Conservation (phyloP, 2,113 vertebrate genomes). For the Chrysemys picta region DNA sequence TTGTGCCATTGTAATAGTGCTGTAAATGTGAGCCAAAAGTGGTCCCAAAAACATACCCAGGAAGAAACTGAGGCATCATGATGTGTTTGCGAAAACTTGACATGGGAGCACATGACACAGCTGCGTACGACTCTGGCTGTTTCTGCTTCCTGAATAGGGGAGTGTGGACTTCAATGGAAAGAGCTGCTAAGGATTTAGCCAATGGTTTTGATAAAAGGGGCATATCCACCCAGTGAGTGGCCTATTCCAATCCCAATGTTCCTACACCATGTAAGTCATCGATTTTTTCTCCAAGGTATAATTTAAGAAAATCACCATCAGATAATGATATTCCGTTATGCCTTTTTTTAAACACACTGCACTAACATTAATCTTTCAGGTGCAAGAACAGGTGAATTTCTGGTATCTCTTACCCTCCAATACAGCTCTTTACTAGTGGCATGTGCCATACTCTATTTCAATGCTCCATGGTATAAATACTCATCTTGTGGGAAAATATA, state of each 20-base stretch:
- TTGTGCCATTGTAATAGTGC: background rate
- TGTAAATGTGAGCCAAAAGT: background rate
- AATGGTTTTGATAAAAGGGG: background rate
- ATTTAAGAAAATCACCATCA: background rate
- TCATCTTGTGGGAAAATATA: background rate
- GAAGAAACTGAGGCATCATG: background rate
- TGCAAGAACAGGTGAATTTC: background rate
- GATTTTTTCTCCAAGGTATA: background rate
- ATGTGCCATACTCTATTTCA: background rate
- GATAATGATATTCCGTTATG: background rate
- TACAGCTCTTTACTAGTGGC: background rate
- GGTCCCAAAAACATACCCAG: background rate
- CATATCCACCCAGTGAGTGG: background rate
- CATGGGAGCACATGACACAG: background rate
- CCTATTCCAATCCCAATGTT: no score
- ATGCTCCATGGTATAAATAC: background rate
- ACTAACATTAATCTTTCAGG: no score
- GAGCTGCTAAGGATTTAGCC: background rate
- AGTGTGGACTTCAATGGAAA: background rate
- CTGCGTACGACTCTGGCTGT: background rate
- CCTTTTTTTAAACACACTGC: no score
- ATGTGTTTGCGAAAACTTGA: background rate
- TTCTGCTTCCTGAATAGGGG: background rate
- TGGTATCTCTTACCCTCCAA: background rate
- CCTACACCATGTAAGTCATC: background rate